Evolutionary conservation across 2,113 vertebrate species (phyloP), one percentile per base, ranked within the genome.

Genomic region (Paradisaea rubra): DNA sequence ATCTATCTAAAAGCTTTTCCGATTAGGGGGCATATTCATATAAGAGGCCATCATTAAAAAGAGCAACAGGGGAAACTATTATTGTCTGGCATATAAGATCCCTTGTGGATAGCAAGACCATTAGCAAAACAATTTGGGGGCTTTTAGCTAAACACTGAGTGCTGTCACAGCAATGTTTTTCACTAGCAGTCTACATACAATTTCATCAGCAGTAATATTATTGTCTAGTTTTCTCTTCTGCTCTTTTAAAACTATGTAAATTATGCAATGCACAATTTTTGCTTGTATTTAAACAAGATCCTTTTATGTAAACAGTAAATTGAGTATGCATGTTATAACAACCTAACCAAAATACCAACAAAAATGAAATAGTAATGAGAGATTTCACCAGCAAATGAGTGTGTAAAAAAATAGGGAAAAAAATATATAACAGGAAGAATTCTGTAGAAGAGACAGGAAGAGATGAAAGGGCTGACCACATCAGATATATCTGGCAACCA

Each of bases 1-100:
- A 94, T 88, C 49, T 88, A 23, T 74, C 49, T 90, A 88, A 96
- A 93, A 95, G 85, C 91, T 90, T 94, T 95, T 95, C 76, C 93
- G 86, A 90, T 95, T 89, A 89, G 72, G 88, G 88, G 17, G n/a
- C 37, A 94, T 91, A 90, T 95, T 95, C 63, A 56, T 78, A 33
- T 81, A 41, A 95, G 87, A 93, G 81, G 28, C 24, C 49, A 74
- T 93, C 71, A 94, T 93, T 90, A 90, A 63, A 74, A 86, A 83
- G 47, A 86, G 44, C 81, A 93, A 88, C 44, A 82, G 81, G 50
- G 37, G 33, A 6, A 91, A 68, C 64, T 88, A 56, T 90, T 90
- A 90, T 41, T 93, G 49, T 66, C 85, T 90, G 80, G 71, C 16
- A 60, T 86, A 52, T 21, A 56, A 81, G 76, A 81, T 93, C 89